Base-by-base conservation (phyloP, 2,888 invertebrate genomes). In the Oxystoma pomonae region DNA sequence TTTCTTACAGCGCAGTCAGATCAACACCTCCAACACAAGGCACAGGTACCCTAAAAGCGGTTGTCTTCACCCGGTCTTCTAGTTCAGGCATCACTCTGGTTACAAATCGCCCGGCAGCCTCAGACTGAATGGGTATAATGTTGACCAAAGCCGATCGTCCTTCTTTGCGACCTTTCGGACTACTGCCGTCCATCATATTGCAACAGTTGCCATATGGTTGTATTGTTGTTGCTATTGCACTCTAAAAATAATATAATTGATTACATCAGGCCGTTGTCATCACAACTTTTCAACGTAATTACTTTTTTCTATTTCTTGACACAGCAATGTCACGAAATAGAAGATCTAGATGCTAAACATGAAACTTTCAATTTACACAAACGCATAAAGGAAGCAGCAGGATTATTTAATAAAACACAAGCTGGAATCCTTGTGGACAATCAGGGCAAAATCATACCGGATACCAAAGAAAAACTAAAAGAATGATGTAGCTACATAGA, bases 61-160 rank as follows among this genome's bases (percentile, higher is more conserved):
- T 55, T 1, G 67, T 63, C 57, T 62, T 69, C 1, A 63, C 67
- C 64, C 60, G 68, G 1, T 65, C 68, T 57, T 69, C 69, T 50
- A 71, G 55, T 62, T 71, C 71, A 1, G 69, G 71, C 65, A 71
- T 68, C 2, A 71, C 61, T 64, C 63, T 68, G n/a, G 66, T 35
- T 0, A 71, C 59, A 20, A 62, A 64, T 53, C 64, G 20, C 20
- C 65, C 63, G 9, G 60, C 51, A 1, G 67, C 63, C 1, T 60
- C 50, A 16, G 67, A 60, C 21, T 59, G 62, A 2, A 58, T 58
- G 1, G 71, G 71, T n/a, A 63, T 57, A 52, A 71, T 66, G 20
- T 65, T 67, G 1, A 20, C 55, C 1, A 68, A 62, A 12, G 67
- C 65, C 5, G 69, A 67, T 58, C 70, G 63, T 55, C 65, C 59